phyloP scores from a whole-genome alignment of 2,797 vertebrate species.

The Apodemus agrarius region DNA sequence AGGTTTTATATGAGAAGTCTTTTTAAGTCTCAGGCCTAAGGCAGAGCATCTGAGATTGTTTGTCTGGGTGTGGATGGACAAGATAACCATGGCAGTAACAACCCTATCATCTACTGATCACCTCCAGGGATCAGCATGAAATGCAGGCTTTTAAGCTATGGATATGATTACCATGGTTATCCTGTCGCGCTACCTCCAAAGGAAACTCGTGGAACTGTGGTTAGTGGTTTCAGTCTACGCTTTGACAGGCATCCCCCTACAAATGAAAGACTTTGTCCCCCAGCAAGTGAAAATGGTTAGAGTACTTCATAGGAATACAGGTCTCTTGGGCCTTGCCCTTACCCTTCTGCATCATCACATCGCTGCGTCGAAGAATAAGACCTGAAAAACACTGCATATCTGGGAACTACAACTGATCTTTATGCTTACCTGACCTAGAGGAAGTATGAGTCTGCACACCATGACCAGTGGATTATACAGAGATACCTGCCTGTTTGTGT shows the following conservation, averaged over 20 bases:
- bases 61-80: slow-evolving; percentile 52
- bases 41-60: not conserved
- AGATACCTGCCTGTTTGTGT: not conserved
- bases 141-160: not conserved
- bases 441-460: not conserved
- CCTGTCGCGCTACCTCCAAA: slow-evolving; percentile 11
- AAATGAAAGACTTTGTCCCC: not conserved
- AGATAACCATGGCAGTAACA: not conserved
- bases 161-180: not conserved
- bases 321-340: not conserved
- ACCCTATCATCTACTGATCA: not conserved
- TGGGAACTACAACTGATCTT: not conserved
- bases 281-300: not conserved
- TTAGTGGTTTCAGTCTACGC: not conserved
- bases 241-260: not conserved
- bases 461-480: not conserved
- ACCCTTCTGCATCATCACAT: not conserved
- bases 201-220: not conserved
- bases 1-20: slow-evolving; percentile 64
- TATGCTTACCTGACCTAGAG: not conserved
- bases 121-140: not conserved
- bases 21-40: not conserved
- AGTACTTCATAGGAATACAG: not conserved
- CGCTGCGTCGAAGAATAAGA: not conserved
- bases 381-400: not conserved